These are phyloP conservation scores for Zosterops borbonicus DNA, from an alignment of 2,113 vertebrate species.

Conservation along the genomic window DNA sequence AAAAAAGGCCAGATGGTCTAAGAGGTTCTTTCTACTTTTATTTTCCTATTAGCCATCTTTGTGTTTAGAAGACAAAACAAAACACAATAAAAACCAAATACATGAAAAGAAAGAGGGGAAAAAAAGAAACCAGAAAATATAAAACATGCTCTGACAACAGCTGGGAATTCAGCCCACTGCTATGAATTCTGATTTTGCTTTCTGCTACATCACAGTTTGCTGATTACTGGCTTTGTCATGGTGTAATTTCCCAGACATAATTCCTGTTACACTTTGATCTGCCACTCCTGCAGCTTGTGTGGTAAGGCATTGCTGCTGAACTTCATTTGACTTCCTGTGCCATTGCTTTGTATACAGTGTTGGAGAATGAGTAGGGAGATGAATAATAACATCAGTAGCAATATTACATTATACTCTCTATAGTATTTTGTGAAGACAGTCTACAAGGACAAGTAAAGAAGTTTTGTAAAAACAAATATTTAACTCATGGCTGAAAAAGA, in stretches of 20 bases:
- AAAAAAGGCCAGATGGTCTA: background rate
- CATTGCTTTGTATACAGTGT: background rate
- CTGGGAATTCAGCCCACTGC: background rate
- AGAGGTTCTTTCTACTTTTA: background rate
- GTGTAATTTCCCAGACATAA: constrained; percentile 46
- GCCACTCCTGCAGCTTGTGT: constrained; percentile 24
- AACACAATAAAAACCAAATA: background rate
- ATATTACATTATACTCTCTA: background rate
- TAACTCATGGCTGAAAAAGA: background rate
- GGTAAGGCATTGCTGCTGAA: constrained; percentile 1
- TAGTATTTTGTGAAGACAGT: background rate
- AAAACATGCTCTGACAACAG: background rate
- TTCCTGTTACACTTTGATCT: constrained; percentile 45
- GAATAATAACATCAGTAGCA: background rate
- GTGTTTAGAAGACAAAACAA: background rate
- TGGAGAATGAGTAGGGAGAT: background rate
- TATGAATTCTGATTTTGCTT: constrained; percentile 19
- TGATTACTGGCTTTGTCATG: constrained; percentile 8
- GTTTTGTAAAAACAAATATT: background rate
- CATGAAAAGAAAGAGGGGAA: background rate
- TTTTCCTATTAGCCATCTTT: background rate
- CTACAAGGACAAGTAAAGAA: background rate
- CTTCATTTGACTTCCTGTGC: background rate
- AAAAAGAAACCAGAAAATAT: background rate
- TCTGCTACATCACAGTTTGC: constrained; percentile 20